These are phyloP conservation scores for Melanotaenia parkinsoni DNA, from an alignment of 2,797 vertebrate genomes.

Conservation along the genomic window DNA sequence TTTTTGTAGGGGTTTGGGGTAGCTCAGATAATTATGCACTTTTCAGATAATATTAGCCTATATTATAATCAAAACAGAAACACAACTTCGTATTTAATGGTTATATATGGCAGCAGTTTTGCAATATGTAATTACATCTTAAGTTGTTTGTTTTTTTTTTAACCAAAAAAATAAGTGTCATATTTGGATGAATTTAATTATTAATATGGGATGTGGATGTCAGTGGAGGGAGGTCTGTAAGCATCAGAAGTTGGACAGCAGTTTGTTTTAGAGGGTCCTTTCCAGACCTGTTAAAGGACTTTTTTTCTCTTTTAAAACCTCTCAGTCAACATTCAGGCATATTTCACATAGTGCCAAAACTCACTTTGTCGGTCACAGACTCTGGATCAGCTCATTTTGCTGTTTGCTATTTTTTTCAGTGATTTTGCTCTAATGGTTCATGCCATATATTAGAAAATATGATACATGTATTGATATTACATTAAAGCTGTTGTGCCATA, in stretches of 20 bases:
- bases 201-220: not conserved
- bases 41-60: too few relatives aligned
- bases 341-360: slow-evolving; percentile 75
- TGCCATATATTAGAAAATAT: too few relatives aligned
- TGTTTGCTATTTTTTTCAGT: not conserved
- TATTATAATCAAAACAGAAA: not conserved
- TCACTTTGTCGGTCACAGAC: slow-evolving; percentile 40
- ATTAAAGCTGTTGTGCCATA: too few relatives aligned
- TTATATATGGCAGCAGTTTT: not conserved
- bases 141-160: not conserved
- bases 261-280: slow-evolving; percentile 14
- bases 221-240: not conserved
- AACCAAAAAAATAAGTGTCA: not conserved
- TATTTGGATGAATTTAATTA: not conserved
- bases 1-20: not conserved
- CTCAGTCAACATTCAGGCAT: slow-evolving; percentile 74
- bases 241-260: not conserved
- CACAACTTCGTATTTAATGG: not conserved
- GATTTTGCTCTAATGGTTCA: not conserved
- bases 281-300: slow-evolving; percentile 27
- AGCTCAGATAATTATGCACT: not conserved
- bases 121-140: not conserved
- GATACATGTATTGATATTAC: too few relatives aligned
- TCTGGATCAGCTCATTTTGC: not conserved
- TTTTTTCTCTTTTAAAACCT: slow-evolving; percentile 56